phyloP scores from a whole-genome alignment of 1,140 invertebrate species.

The Drosophila lacteicornis region DNA sequence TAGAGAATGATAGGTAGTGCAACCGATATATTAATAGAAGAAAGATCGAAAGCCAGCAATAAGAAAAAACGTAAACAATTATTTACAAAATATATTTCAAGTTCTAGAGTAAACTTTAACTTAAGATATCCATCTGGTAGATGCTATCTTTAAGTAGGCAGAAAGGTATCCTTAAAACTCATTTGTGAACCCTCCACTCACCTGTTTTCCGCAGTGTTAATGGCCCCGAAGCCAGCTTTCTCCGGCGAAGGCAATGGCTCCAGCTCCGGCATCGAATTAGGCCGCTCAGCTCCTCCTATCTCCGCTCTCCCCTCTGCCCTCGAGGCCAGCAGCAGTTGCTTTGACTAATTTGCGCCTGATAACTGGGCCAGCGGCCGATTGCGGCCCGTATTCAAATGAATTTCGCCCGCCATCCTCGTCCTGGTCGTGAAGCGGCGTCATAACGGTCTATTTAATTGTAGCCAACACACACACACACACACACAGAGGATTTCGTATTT shows the following conservation, averaged over 20 bases:
- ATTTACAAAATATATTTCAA: too few species aligned
- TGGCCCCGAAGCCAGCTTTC: neutral
- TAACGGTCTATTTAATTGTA: slow-evolving; percentile 67
- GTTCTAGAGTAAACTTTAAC: too few species aligned
- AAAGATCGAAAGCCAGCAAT: too few species aligned
- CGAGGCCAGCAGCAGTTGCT: slow-evolving; percentile 45
- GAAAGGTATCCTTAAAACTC: neutral
- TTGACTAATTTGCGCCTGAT: slow-evolving; percentile 67
- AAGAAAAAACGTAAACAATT: too few species aligned
- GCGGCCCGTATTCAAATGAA: slow-evolving; percentile 65
- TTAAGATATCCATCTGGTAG: too few species aligned
- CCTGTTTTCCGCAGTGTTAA: slow-evolving; percentile 12
- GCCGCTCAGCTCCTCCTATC: neutral
- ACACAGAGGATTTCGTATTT: slow-evolving; percentile 47
- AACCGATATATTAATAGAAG: too few species aligned
- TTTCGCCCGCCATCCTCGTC: slow-evolving; percentile 15
- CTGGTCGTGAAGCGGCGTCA: slow-evolving; percentile 28
- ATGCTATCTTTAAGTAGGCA: neutral
- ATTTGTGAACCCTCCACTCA: neutral
- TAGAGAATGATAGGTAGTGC: too few species aligned
- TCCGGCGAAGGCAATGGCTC: neutral
- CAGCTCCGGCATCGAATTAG: slow-evolving; percentile 16
- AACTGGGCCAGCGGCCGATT: slow-evolving; percentile 44
- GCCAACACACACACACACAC: slow-evolving; percentile 24
- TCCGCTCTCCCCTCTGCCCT: neutral